phyloP scores from a whole-genome alignment of 2,113 vertebrate species.

The Genyomyrus donnyi region DNA sequence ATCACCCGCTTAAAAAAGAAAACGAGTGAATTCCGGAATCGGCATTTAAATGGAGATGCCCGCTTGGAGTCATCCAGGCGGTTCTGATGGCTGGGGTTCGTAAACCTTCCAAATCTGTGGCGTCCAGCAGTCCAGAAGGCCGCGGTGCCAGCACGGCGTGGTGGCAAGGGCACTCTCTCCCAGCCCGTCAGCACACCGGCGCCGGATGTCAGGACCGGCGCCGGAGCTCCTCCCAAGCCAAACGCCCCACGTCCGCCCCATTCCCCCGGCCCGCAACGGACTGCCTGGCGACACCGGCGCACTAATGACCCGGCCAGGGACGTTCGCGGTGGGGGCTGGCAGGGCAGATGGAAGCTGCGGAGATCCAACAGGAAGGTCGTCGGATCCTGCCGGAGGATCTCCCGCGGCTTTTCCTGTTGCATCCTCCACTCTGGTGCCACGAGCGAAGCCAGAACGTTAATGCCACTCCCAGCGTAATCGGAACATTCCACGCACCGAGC shows the following conservation, averaged over 20 bases:
- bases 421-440: neutral
- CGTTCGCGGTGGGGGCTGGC: slow-evolving; percentile 56
- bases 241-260: slow-evolving; percentile 46
- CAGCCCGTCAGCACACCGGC: slow-evolving; percentile 69
- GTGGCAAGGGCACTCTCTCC: slow-evolving; percentile 64
- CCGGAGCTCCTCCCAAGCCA: slow-evolving; percentile 53
- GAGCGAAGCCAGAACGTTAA: neutral
- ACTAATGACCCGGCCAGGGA: slow-evolving; percentile 68
- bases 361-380: slow-evolving; percentile 67
- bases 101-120: slow-evolving; percentile 3
- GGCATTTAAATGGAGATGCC: neutral
- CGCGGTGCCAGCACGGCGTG: slow-evolving; percentile 35
- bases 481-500: neutral
- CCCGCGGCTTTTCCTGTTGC: slow-evolving; percentile 23
- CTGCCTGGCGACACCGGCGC: slow-evolving; percentile 66
- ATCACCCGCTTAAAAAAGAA: neutral
- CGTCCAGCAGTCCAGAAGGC: slow-evolving; percentile 2
- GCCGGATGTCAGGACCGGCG: slow-evolving; percentile 64
- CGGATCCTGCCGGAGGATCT: slow-evolving; percentile 31
- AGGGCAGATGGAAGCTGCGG: slow-evolving; percentile 59
- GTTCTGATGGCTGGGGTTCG: neutral
- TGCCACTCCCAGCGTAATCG: neutral
- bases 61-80: neutral
- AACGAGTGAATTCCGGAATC: neutral
- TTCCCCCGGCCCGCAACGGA: slow-evolving; percentile 61